A percentile compares a stretch with the other conserved stretches of the same genome.
These are phyloP conservation scores for Conus betulinus DNA, from an alignment of 1,140 invertebrate genomes.

Conservation along the genomic window DNA sequence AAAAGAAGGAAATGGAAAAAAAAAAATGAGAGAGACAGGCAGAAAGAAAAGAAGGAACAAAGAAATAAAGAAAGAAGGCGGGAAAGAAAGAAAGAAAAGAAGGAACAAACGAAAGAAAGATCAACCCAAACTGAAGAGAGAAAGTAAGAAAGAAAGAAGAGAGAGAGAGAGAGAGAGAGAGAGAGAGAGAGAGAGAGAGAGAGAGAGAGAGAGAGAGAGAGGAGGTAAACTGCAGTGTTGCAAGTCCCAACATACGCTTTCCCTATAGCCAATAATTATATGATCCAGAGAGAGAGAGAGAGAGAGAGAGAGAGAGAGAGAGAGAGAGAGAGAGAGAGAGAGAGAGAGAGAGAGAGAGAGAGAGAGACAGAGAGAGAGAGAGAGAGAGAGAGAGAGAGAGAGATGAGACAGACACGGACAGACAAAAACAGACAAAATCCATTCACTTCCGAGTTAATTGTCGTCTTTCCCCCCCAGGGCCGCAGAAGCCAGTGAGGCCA, in stretches of 20 bases:
- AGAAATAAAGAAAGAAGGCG: too few relatives aligned
- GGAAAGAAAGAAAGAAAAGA: too few relatives aligned
- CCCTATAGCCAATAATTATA: too few relatives aligned
- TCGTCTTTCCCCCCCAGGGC: neutral
- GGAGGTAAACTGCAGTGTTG: neutral
- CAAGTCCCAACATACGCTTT: too few relatives aligned
- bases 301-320: slow-evolving; percentile 10
- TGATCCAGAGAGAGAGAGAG: neutral
- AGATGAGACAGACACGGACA: neutral
- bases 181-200: neutral
- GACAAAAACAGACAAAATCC: neutral
- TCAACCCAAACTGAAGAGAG: too few relatives aligned
- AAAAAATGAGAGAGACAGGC: too few relatives aligned
- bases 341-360: neutral
- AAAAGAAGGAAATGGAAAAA: too few relatives aligned
- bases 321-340: slow-evolving; percentile 1
- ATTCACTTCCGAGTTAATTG: neutral
- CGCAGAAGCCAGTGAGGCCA: neutral
- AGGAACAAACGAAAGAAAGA: too few relatives aligned
- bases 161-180: neutral
- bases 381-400: neutral
- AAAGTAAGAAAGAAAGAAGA: too few relatives aligned
- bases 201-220: slow-evolving; percentile 5
- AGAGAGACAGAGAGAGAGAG: neutral
- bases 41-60: too few relatives aligned